Evolutionary conservation across 2,797 vertebrate species (phyloP).

Genomic region (Pyrocephalus nanus): DNA sequence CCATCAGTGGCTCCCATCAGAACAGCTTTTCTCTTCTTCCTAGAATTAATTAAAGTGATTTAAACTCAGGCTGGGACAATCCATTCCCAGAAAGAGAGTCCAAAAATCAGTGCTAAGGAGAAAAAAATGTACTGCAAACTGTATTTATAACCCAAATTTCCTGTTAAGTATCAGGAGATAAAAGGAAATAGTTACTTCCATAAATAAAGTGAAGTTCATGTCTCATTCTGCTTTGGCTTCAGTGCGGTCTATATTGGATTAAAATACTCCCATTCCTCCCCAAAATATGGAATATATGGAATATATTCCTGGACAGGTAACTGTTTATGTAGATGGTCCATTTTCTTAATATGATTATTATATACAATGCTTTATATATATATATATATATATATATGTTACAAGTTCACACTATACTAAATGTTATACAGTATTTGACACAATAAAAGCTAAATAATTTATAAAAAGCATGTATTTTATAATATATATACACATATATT

Average conservation of each 20-base stretch:
- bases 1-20: background rate
- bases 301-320: background rate
- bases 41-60: background rate
- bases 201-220: fast-evolving
- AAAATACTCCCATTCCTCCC: background rate
- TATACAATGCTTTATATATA: too few species aligned
- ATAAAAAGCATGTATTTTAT: background rate
- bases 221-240: background rate
- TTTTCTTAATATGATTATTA: background rate
- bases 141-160: background rate
- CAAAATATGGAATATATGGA: background rate
- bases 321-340: background rate
- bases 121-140: background rate
- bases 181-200: background rate
- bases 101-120: background rate
- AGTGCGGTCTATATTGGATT: fast-evolving
- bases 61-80: background rate
- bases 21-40: background rate
- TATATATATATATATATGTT: background rate
- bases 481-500: background rate
- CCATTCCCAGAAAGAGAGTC: background rate
- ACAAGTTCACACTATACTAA: background rate
- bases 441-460: background rate
- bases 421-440: background rate
- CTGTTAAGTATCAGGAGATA: background rate